Conservation (phyloP, 1,140 invertebrate genomes). For the Epicauta chinensis region DNA sequence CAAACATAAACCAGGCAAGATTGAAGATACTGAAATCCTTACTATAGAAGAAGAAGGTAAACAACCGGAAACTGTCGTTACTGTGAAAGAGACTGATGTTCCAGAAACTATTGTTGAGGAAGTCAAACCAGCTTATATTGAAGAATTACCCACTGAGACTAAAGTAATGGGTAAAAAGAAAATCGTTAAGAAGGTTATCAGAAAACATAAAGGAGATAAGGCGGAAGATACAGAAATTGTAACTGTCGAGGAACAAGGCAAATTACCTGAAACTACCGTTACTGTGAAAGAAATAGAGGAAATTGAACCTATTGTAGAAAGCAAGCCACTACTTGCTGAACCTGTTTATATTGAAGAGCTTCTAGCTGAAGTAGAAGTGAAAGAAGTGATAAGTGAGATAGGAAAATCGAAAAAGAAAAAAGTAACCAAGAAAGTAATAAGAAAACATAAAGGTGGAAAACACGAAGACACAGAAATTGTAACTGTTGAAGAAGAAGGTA, state of each 20-base stretch:
- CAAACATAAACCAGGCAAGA: too few species aligned
- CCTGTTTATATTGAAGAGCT: constrained; percentile 20
- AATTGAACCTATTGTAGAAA: too few species aligned
- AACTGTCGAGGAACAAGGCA: constrained; percentile 36
- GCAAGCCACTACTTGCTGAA: constrained; percentile 33
- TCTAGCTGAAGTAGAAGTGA: not conserved
- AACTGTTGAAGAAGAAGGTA: constrained; percentile 44
- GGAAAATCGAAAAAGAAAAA: constrained; percentile 22
- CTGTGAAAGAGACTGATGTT: constrained; percentile 22
- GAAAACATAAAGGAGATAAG: constrained; percentile 36
- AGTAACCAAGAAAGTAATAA: constrained; percentile 39
- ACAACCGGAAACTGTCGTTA: constrained; percentile 31
- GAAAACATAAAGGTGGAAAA: constrained; percentile 33
- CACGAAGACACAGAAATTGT: constrained; percentile 44
- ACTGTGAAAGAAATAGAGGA: constrained; percentile 36
- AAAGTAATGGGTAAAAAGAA: constrained; percentile 40
- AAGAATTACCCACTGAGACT: constrained; percentile 26
- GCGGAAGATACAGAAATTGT: constrained; percentile 32
- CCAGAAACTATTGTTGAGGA: constrained; percentile 24
- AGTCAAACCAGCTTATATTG: constrained; percentile 32
- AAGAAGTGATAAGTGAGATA: too few species aligned
- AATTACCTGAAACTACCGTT: constrained; percentile 36
- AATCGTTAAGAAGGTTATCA: constrained; percentile 33
- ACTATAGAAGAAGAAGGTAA: constrained; percentile 21
- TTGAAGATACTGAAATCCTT: constrained; percentile 39